Evolutionary conservation across 2,797 vertebrate genomes (phyloP).

Genomic region (Acipenser ruthenus): DNA sequence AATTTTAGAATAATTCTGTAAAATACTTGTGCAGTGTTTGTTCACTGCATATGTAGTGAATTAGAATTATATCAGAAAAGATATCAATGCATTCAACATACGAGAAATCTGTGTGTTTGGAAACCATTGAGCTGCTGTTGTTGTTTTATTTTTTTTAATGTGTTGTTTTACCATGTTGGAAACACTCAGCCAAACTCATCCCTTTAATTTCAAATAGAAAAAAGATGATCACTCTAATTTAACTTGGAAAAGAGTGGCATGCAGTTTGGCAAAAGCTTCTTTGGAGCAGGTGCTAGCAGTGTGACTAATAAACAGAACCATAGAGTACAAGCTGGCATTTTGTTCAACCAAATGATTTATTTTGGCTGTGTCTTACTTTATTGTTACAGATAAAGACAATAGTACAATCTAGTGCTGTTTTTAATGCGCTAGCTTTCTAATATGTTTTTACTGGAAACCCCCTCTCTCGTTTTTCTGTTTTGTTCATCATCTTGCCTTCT

Average conservation of each 20-base stretch:
- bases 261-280: slow-evolving; percentile 1
- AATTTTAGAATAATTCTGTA: too few species aligned
- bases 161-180: background rate
- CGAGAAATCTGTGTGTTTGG: too few species aligned
- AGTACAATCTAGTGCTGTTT: background rate
- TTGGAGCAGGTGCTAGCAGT: slow-evolving; percentile 5
- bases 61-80: too few species aligned
- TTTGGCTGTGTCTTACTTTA: background rate
- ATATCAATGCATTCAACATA: too few species aligned
- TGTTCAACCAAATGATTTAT: slow-evolving; percentile 2
- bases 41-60: too few species aligned
- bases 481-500: background rate
- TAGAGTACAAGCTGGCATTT: slow-evolving; percentile 26
- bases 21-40: too few species aligned
- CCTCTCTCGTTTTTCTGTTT: background rate
- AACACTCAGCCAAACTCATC: slow-evolving; percentile 1
- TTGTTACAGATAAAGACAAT: slow-evolving; percentile 8
- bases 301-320: background rate
- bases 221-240: slow-evolving; percentile 4
- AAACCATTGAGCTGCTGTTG: too few species aligned
- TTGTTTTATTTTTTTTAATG: too few species aligned
- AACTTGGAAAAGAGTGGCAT: background rate
- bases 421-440: background rate
- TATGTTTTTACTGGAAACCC: background rate
- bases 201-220: slow-evolving; percentile 6